These are phyloP conservation scores for Capreolus pygargus DNA, from an alignment of 2,113 vertebrate species.

Conservation along the genomic window DNA sequence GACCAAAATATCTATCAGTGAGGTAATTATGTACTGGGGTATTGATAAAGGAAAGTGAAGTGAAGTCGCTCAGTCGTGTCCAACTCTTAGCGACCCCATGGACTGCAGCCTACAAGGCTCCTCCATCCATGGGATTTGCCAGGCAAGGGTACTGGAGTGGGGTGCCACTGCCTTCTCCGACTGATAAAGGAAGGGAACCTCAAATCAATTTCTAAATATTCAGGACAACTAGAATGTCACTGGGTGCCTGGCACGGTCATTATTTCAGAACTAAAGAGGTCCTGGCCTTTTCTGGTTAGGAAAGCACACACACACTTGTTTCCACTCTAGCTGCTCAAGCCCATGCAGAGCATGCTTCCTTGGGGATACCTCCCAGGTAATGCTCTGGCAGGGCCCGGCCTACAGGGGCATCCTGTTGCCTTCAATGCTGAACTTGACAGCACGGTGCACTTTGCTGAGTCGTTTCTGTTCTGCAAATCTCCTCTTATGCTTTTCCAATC, in stretches of 20 bases:
- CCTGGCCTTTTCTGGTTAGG: constrained; percentile 50
- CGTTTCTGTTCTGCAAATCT: constrained; percentile 93
- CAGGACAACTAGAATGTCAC: not conserved
- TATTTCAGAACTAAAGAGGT: constrained; percentile 49
- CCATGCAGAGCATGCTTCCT: constrained; percentile 81
- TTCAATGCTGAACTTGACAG: constrained; percentile 97
- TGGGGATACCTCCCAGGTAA: constrained; percentile 79
- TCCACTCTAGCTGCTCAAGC: constrained; percentile 71
- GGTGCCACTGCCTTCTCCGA: too few relatives aligned
- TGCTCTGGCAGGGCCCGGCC: constrained; percentile 73
- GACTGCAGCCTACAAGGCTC: too few relatives aligned
- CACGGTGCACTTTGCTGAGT: constrained; percentile 86
- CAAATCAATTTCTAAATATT: not conserved
- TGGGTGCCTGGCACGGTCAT: not conserved
- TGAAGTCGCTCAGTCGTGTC: too few relatives aligned
- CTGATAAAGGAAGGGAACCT: not conserved
- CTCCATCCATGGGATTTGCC: too few relatives aligned
- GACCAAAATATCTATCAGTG: not conserved
- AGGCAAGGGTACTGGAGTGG: too few relatives aligned
- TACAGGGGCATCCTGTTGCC: constrained; percentile 96
- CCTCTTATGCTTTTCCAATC: constrained; percentile 97
- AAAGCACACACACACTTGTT: constrained; percentile 54
- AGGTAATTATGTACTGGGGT: not conserved
- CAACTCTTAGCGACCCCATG: too few relatives aligned
- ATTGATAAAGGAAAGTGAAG: not conserved